Evolutionary conservation across 2,888 invertebrate genomes (phyloP).

Genomic region (Rutpela maculata): DNA sequence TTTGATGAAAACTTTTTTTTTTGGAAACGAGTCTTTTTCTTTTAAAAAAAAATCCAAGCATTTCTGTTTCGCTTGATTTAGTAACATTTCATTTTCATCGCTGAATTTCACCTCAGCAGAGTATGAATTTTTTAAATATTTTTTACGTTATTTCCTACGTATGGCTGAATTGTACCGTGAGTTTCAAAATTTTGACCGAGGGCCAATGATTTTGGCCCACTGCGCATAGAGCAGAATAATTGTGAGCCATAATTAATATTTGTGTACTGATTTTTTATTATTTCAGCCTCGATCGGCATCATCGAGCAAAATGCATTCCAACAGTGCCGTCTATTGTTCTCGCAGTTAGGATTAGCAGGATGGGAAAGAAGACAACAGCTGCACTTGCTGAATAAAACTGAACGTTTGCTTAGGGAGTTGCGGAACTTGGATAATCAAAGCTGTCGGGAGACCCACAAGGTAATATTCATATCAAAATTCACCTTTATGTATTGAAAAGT

Average conservation of each 20-base stretch:
- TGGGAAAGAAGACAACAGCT: constrained; percentile 92
- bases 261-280: constrained; percentile 17
- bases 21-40: no score
- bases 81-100: no score
- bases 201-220: no score
- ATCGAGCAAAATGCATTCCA: constrained; percentile 79
- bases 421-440: constrained; percentile 94
- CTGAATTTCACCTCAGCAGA: no score
- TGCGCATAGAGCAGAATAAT: not conserved
- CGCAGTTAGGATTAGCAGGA: constrained; percentile 92
- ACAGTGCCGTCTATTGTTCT: constrained; percentile 90
- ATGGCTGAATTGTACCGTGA: no score
- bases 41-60: no score
- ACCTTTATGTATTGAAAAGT: not conserved
- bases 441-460: constrained; percentile 94
- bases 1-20: no score
- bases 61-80: no score
- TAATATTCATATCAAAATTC: constrained; percentile 46
- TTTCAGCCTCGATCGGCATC: constrained; percentile 21
- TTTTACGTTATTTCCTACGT: no score
- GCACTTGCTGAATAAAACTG: constrained; percentile 91
- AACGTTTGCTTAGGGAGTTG: constrained; percentile 91
- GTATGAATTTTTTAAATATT: no score
- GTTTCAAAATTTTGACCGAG: no score
- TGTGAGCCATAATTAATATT: not conserved